Evolutionary conservation across 2,888 invertebrate species (phyloP).

Genomic region (Euzophera pinguis): DNA sequence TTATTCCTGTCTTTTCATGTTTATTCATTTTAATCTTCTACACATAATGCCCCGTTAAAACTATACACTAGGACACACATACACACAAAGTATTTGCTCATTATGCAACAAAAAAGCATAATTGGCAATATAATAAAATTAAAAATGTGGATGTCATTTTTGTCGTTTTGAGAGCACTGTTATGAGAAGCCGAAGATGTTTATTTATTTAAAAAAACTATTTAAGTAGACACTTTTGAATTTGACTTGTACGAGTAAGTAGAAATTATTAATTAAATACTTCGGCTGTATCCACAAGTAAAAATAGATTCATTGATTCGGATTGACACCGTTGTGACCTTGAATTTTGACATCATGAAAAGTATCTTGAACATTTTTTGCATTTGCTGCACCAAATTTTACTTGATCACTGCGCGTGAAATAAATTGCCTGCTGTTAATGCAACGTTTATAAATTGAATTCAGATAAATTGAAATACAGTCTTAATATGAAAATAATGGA

Average conservation of each 20-base stretch:
- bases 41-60: slow-evolving; percentile 43
- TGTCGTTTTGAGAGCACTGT: slow-evolving; percentile 25
- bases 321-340: neutral
- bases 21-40: neutral
- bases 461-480: too few species aligned
- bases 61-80: slow-evolving; percentile 42
- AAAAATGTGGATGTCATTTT: slow-evolving; percentile 73
- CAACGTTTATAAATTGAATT: neutral
- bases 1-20: neutral
- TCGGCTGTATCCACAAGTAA: slow-evolving; percentile 24
- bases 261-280: slow-evolving; percentile 28
- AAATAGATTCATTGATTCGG: slow-evolving; percentile 21
- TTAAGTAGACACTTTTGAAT: neutral
- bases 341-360: neutral
- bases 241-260: slow-evolving; percentile 8
- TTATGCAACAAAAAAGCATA: slow-evolving; percentile 71
- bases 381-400: neutral
- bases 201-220: neutral
- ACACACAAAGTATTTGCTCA: slow-evolving; percentile 68
- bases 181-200: neutral
- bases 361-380: neutral
- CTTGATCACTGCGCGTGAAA: neutral
- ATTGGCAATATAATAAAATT: slow-evolving; percentile 62
- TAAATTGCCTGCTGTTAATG: neutral
- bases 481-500: too few species aligned